Evolutionary conservation across 1,140 invertebrate species (phyloP), one percentile per base, ranked within the genome.

Genomic region (Listronotus oregonensis): DNA sequence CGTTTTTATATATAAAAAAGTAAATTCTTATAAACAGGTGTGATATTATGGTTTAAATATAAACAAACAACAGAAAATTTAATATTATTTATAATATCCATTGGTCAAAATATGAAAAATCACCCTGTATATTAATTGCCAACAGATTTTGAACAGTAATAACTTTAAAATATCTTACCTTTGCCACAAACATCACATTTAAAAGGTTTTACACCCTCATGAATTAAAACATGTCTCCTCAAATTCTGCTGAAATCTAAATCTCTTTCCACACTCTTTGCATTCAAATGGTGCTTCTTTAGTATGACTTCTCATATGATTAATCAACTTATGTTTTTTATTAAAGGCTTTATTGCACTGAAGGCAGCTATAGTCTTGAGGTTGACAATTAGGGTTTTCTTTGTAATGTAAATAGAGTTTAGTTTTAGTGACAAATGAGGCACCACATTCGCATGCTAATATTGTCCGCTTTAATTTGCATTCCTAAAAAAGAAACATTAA

Each of bases 111-210:
- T n/a, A n/a, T n/a, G n/a, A n/a, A n/a, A n/a, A n/a, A n/a, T n/a
- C 21, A 27, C 21, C 21, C 5, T 1, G 21, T 27, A 27, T 11
- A 8, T 55, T 11, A n/a, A 21, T 55, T 17, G 3, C 1, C 6
- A n/a, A 14, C 27, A 43, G 18, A 18, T 32, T 56, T 11, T 31
- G 6, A 49, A 49, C 27, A 37, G 7, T 49, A 21, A 47, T 8
- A 27, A 57, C 12, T 55, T 12, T 52, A 59, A 39, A 34, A 39
- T 7, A 59, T 39, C 21, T 49, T 55, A 68, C 66, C 55, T 55
- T 68, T 68, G 8, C 61, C 49, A 64, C 66, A 68, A 39, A 64
- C 49, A n/a, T 68, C 60, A 68, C 66, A 68, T 14, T 44, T 63
- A 50, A 68, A 68, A 49, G 62, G 37, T 46, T 68, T 68, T 9